A percentile compares a stretch with the other conserved stretches of the same genome.
Evolutionary conservation across 2,888 invertebrate genomes (phyloP).

Genomic region (Chloroclystis v-ata): DNA sequence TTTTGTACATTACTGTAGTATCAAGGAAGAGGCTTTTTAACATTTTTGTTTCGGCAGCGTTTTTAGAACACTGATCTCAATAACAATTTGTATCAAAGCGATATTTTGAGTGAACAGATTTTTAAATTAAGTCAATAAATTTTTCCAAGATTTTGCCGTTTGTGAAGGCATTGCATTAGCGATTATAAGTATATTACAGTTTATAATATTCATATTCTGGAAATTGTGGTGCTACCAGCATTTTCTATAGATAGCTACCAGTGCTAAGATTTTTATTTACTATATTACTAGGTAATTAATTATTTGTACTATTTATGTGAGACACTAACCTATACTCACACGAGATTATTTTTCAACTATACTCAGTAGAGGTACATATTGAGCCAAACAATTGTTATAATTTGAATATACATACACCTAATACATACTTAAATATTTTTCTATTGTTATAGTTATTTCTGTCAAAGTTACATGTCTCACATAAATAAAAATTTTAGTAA

Average conservation of each 20-base stretch:
- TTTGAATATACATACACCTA: too few relatives aligned
- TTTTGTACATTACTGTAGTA: slow-evolving; percentile 26
- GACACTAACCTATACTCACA: neutral
- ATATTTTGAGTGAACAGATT: too few relatives aligned
- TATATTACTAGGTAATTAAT: neutral
- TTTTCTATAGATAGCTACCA: neutral
- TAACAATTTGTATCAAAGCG: neutral
- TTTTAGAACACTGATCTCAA: slow-evolving; percentile 7
- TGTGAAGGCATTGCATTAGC: too few relatives aligned
- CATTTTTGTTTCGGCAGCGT: slow-evolving; percentile 5
- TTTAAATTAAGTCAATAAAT: too few relatives aligned
- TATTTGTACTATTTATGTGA: neutral
- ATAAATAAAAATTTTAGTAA: too few relatives aligned
- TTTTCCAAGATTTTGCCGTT: too few relatives aligned
- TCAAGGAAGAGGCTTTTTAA: slow-evolving; percentile 31
- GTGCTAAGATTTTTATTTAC: neutral
- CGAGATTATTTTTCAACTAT: too few relatives aligned
- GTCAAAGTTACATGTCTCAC: too few relatives aligned
- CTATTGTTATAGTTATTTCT: too few relatives aligned
- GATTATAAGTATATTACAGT: slow-evolving; percentile 2
- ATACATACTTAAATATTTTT: too few relatives aligned
- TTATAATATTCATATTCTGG: slow-evolving; percentile 4
- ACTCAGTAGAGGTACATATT: too few relatives aligned
- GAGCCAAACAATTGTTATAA: too few relatives aligned
- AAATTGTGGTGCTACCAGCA: slow-evolving; percentile 15